These are phyloP conservation scores for Metalampra italica DNA, from an alignment of 2,888 invertebrate species.

Conservation along the genomic window DNA sequence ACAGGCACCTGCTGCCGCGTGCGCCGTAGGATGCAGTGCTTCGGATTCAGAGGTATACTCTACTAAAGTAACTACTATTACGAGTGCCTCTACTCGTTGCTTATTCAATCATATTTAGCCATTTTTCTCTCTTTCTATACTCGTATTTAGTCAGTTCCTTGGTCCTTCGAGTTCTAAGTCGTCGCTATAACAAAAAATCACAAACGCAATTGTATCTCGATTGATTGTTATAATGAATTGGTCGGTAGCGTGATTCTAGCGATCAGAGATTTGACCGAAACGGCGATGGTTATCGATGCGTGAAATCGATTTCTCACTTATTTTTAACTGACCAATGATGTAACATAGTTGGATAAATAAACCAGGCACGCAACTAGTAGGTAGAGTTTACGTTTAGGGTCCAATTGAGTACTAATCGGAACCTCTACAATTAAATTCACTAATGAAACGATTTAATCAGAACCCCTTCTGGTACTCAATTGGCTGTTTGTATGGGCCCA, in stretches of 20 bases:
- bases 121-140: no score
- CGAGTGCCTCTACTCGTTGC: no score
- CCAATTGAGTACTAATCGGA: no score
- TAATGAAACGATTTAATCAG: no score
- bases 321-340: slow-evolving; percentile 21
- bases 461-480: no score
- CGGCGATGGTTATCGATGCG: slow-evolving; percentile 21
- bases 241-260: slow-evolving; percentile 1
- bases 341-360: slow-evolving; percentile 12
- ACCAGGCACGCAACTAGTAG: neutral
- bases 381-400: no score
- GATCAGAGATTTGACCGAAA: neutral
- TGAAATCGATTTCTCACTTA: slow-evolving; percentile 42
- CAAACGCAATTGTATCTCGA: no score
- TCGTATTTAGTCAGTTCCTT: no score
- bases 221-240: neutral
- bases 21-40: slow-evolving; percentile 72
- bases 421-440: no score
- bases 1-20: slow-evolving; percentile 64
- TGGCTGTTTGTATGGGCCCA: neutral
- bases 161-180: neutral
- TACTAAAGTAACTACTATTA: neutral
- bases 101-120: no score
- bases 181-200: neutral
- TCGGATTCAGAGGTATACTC: slow-evolving; percentile 65